Evolutionary conservation across 2,113 vertebrate genomes (phyloP), one percentile per base, ranked within the genome.

Genomic region (Paralichthys olivaceus): DNA sequence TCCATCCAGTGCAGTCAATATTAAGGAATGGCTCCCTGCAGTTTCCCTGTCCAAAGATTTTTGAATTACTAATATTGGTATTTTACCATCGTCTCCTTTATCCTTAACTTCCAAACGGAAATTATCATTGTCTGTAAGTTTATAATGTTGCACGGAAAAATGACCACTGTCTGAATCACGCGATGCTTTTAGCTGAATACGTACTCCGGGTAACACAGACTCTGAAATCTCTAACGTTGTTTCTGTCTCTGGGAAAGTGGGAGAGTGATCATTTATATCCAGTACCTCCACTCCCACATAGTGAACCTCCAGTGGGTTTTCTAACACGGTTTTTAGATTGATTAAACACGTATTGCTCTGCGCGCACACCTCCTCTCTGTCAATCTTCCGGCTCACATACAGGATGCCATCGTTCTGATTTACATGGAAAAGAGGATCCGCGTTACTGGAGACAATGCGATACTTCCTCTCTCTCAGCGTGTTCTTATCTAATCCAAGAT

Each of bases 191-290:
- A 94, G 47, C 0, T 78, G 87, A 68, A 94, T 49, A 1, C 89
- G 78, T 0, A 55, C 72, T 11, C 93, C 93, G 0, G 85, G 83
- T 1, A 75, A 17, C 1, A 81, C 81, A 0, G 89, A 87, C 34
- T 95, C 93, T 0, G 17, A 78, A 23, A 95, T 88, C 0, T 94
- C 87, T 4, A 95, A 56, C 0, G 5, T 13, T 9, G 40, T 72
- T 0, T 91, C 80, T 14, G 65, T 45, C 1, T 91, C 85, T 0
- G 81, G 55, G 49, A 95, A 95, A 23, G 0, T 70, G 0, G 94
- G 93, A 7, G 85, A 69, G 47, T 95, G 86, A 7, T 94, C 94
- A 14, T 94, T 94, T 14, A 94, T 49, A 66, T 94, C 94, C 12
- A 78, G 0, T 2, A 94, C 84, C 14, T 94, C 93, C 0, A 94